phyloP scores from a whole-genome alignment of 1,140 invertebrate genomes.

The Zaprionus taronus region DNA sequence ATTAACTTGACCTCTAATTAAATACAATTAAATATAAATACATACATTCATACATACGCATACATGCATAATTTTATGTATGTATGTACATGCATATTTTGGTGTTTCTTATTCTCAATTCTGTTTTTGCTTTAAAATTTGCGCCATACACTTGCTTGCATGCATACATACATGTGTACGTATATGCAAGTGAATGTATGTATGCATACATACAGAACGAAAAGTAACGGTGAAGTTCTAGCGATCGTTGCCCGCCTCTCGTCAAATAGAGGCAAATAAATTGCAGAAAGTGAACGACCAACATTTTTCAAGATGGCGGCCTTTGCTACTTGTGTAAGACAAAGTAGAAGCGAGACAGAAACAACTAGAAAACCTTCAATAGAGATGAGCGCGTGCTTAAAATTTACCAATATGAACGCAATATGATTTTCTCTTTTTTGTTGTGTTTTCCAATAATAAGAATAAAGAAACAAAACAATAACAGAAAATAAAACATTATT shows the following conservation, averaged over 20 bases:
- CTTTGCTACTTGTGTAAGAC: conserved; percentile 12
- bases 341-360: conserved; percentile 13
- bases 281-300: conserved; percentile 43
- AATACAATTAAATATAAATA: not conserved
- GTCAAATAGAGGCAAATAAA: conserved; percentile 20
- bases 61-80: not conserved
- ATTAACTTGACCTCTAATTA: not conserved
- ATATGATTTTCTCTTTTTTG: not conserved
- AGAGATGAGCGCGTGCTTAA: conserved; percentile 28
- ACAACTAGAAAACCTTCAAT: conserved; percentile 20
- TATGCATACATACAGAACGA: conserved; percentile 8
- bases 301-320: conserved; percentile 42
- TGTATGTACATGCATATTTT: not conserved
- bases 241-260: conserved; percentile 43
- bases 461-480: not conserved
- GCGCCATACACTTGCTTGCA: not conserved
- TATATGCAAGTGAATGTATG: not conserved
- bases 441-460: not conserved
- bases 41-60: not conserved
- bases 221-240: conserved; percentile 37
- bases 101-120: not conserved
- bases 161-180: not conserved
- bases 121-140: conserved; percentile 1
- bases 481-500: not conserved
- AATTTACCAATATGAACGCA: not conserved